Evolutionary conservation across 1,140 invertebrate genomes (phyloP), one percentile per base, ranked within the genome.

Genomic region (Drosophila nannoptera): DNA sequence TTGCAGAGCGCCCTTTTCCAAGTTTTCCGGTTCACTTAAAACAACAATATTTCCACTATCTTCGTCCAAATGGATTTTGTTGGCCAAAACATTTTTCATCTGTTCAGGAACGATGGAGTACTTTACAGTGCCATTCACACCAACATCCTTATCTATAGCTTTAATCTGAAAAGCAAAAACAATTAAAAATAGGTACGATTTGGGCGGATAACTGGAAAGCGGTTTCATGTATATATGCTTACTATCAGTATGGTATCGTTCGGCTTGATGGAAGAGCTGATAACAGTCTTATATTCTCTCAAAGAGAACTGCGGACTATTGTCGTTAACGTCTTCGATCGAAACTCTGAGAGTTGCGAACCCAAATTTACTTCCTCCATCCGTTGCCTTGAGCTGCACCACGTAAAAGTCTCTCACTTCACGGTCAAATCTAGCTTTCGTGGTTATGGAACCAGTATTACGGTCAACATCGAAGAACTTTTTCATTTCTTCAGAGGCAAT

Each of bases 251-350:
- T 93, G 8, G 92, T 91, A 69, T 92, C 91, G 81, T 92, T 93
- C 5, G 92, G 76, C 2, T 91, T 91, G 22, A 92, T 88, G 89
- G 95, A 94, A 16, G 91, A 90, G 62, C 92, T 92, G 52, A 96
- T 93, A 33, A 93, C 93, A 4, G 92, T 93, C 89, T 95, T 95
- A 81, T 97, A 97, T 89, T 97, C 95, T 52, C 92, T 92, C 11
- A 95, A 89, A 33, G 93, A 90, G 90, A 98, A 99, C 48, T 90
- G 89, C 0, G 97, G 97, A 48, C 93, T 89, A 90, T 98, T 96
- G 87, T 98, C 97, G 90, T 98, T 98, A 55, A 93, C 92, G 90
- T 98, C 97, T 4, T 90, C 90, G 7, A 98, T 93, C 75, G 92
- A 93, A 7, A 98, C 93, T 77, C 94, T 91, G 5, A 98, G 92